Base-by-base conservation (phyloP, 2,888 invertebrate genomes). In the Chalcis sispes region DNA sequence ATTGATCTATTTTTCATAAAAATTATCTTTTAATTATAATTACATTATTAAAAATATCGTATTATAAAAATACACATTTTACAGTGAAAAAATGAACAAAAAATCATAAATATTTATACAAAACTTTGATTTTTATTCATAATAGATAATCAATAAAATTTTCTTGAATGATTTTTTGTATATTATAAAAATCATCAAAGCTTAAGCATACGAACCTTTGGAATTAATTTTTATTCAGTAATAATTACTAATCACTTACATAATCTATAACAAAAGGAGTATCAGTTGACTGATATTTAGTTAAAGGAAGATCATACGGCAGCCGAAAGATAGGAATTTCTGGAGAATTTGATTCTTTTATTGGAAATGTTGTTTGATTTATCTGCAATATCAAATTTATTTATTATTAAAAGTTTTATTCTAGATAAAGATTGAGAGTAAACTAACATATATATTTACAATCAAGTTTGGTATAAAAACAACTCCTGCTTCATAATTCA, bases 401-500 rank as follows among this genome's bases (percentile, higher is more conserved):
- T 54, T 36, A 70, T 56, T 40, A 61, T 27, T 20, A 54, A 40
- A 59, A 32, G n/a, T 48, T n/a, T 25, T 29, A 48, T 59, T 3
- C 10, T 40, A 59, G 10, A 58, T 18, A 40, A 32, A 50, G 42
- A 54, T 54, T 15, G 7, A 25, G 25, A 36, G 2, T 58, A 29
- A 32, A 64, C 50, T 23, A 15, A 52, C 69, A 72, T 77, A 72
- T 64, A 36, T 58, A 90, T 94, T 92, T 87, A 96, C 96, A 87
- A 97, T 91, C 87, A 94, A 93, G 84, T 91, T 91, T 0, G 98
- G 98, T 54, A 98, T 82, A 82, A 98, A 95, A 58, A 98, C 86
- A 0, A 99, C 96, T 0, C 98, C 98, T 0, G 93, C 94, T 89
- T 99, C 98, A 85, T 96, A 98, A 54, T 96, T 97, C 87, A 95